Evolutionary conservation across 2,113 vertebrate species (phyloP), one percentile per base, ranked within the genome.

Genomic region (Barnardius zonarius): DNA sequence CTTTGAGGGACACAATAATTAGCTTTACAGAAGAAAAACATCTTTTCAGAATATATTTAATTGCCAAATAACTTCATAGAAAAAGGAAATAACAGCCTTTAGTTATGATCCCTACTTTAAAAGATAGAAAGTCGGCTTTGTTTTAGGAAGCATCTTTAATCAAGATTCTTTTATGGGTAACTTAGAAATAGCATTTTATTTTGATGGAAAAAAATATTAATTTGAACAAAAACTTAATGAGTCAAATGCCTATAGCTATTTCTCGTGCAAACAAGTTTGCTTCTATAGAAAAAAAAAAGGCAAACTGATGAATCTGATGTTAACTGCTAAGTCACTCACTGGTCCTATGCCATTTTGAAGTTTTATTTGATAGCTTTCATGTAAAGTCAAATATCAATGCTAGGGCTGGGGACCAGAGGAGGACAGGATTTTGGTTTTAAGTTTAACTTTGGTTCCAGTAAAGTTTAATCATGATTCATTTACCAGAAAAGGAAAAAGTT

Each of bases 141-240:
- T 33, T 93, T 97, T 78, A 76, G n/a, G 66, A 69, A 79, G 61
- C 39, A 69, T 23, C 37, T 92, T 86, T 83, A 87, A 85, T 85
- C 5, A 9, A 31, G 28, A 16, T 63, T 89, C 83, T 80, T 37
- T 28, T 7, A 10, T 13, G 22, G 5, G 2, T 37, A 83, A 31
- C 51, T 72, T 86, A 59, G n/a, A 86, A 94, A 86, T 69, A 79
- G 22, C 19, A 68, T 66, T 91, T 88, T 74, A 67, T 94, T 95
- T 94, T 89, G 37, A 89, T 93, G 79, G 46, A 83, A 95, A 78
- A 93, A 90, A 83, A 31, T 3, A 88, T 10, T 73, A 0, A 52
- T 87, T 95, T 17, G 82, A 92, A 82, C 33, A 57, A 88, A 86
- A 92, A 76, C 11, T n/a, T 93, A 95, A 95, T 92, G 74, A 94